Percentiles rank a stretch among this genome's conserved stretches.
phyloP scores from a whole-genome alignment of 1,140 invertebrate species.

The Triops cancriformis region DNA sequence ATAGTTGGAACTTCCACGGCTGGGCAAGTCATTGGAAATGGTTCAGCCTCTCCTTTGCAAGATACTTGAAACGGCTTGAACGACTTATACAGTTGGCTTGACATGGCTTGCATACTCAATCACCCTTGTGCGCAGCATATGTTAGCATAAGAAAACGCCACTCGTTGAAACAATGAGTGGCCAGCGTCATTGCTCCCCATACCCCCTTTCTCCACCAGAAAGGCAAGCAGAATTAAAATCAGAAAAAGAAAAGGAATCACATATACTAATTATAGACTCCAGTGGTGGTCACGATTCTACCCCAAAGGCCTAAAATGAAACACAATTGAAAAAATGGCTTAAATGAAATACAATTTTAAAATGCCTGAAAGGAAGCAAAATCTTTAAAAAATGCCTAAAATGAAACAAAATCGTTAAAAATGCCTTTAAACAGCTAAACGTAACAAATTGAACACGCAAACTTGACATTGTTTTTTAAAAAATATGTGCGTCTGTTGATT shows the following conservation, averaged over 20 bases:
- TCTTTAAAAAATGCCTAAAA: no score
- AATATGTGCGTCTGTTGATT: no score
- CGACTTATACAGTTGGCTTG: slow-evolving; percentile 5
- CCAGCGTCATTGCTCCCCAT: not conserved
- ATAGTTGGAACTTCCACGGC: not conserved
- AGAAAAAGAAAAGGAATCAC: not conserved
- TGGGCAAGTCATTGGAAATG: not conserved
- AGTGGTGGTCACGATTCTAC: not conserved
- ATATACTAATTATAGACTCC: not conserved
- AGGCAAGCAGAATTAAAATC: not conserved
- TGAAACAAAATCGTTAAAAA: no score
- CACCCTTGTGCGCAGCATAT: not conserved
- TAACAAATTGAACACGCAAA: no score
- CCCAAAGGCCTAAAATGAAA: no score
- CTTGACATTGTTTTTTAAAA: no score
- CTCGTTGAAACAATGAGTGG: not conserved
- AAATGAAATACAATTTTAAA: no score
- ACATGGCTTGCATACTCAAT: slow-evolving; percentile 10
- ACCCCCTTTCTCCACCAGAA: not conserved
- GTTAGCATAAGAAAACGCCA: slow-evolving; percentile 6
- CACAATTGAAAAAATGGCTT: no score
- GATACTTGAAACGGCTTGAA: not conserved
- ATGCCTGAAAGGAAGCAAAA: no score
- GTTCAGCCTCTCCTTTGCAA: not conserved
- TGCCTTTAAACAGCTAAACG: no score